phyloP scores from a whole-genome alignment of 1,140 invertebrate species.

The Portunus trituberculatus region DNA sequence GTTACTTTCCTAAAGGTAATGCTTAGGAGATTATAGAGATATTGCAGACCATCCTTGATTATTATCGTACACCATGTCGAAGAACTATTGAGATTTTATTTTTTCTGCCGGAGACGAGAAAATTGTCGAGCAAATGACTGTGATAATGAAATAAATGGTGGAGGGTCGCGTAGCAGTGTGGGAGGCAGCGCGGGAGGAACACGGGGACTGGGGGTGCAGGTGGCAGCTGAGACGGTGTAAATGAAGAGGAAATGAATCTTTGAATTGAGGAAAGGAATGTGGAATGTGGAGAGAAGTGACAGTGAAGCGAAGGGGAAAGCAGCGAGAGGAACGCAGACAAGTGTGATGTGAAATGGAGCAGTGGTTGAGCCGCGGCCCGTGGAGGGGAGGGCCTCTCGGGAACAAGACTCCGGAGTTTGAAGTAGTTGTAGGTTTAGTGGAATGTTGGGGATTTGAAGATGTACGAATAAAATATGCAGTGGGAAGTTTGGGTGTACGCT shows the following conservation, averaged over 20 bases:
- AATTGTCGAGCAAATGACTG: not conserved
- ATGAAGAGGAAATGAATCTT: constrained; percentile 23
- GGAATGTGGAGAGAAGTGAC: constrained; percentile 9
- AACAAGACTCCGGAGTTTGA: not conserved
- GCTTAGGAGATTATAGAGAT: not conserved
- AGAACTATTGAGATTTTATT: not conserved
- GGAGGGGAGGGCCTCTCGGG: too few species aligned
- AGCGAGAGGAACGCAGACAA: constrained; percentile 9
- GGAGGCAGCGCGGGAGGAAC: not conserved
- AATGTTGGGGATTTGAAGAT: not conserved
- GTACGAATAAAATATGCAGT: not conserved
- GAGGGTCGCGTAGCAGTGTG: not conserved
- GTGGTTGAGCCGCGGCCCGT: not conserved
- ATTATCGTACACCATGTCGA: not conserved
- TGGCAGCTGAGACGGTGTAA: not conserved
- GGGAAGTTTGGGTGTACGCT: not conserved
- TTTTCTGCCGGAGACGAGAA: not conserved
- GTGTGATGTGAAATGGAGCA: constrained; percentile 1
- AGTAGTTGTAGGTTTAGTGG: not conserved
- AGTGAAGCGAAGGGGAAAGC: not conserved
- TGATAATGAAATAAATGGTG: constrained; percentile 4
- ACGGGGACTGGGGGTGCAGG: not conserved
- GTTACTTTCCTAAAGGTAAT: not conserved
- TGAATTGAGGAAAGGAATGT: constrained; percentile 14
- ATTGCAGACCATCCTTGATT: not conserved